Conservation (phyloP, 2,113 vertebrate genomes). For the Dolichallabes microphthalmus region DNA sequence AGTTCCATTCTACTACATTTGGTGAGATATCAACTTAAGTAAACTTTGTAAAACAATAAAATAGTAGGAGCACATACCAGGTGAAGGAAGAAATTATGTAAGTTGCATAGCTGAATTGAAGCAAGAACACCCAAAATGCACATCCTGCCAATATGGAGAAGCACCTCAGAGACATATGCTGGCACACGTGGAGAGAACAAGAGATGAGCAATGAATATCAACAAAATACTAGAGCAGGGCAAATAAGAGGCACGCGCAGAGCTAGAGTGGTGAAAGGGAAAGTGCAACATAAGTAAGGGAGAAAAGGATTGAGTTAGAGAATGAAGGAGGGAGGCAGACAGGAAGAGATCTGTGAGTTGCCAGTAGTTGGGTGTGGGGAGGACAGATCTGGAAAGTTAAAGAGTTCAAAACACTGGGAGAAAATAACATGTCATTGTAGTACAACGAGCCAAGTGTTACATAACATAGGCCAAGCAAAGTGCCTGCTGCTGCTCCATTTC, state of each 20-base stretch:
- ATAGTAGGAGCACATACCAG: constrained; percentile 77
- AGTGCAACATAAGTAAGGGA: constrained; percentile 1
- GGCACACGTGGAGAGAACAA: constrained; percentile 22
- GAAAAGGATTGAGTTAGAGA: not conserved
- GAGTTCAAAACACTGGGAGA: constrained; percentile 51
- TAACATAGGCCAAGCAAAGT: constrained; percentile 37
- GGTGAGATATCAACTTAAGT: not conserved
- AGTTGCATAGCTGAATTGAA: constrained; percentile 84
- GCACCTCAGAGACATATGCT: constrained; percentile 58
- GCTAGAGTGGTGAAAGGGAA: not conserved
- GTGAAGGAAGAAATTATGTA: constrained; percentile 88
- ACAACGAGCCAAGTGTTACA: constrained; percentile 44
- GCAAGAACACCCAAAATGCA: constrained; percentile 80
- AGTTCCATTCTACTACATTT: not conserved
- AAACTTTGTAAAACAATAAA: not conserved
- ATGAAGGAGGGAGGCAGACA: constrained; percentile 17
- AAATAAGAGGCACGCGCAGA: constrained; percentile 1
- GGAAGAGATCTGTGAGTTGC: constrained; percentile 33
- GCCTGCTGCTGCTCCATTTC: constrained; percentile 6
- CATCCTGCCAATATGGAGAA: constrained; percentile 53
- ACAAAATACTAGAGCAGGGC: not conserved
- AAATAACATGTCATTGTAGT: constrained; percentile 45
- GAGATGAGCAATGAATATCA: constrained; percentile 36
- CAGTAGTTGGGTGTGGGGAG: constrained; percentile 32
- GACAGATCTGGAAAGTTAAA: constrained; percentile 40